These are phyloP conservation scores for Ceratina calcarata DNA, from an alignment of 1,140 invertebrate species.

Conservation along the genomic window DNA sequence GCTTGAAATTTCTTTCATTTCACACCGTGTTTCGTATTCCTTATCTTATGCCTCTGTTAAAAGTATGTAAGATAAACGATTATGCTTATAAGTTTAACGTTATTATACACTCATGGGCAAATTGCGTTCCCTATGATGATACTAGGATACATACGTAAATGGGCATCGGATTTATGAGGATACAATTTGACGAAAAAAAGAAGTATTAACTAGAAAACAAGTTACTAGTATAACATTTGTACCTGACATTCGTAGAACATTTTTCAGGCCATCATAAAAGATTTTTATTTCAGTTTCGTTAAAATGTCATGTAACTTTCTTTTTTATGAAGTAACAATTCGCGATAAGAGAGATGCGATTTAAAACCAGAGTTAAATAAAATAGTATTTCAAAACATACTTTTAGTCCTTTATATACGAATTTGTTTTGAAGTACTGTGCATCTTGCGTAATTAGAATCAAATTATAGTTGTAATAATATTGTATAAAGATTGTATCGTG, in stretches of 20 bases:
- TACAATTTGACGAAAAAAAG: conserved; percentile 41
- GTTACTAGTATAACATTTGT: conserved; percentile 71
- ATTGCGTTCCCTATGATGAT: conserved; percentile 72
- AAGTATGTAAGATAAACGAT: conserved; percentile 78
- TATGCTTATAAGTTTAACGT: conserved; percentile 67
- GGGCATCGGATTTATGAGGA: conserved; percentile 52
- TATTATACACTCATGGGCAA: conserved; percentile 59
- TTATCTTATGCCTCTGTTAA: conserved; percentile 66
- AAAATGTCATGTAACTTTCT: conserved; percentile 20
- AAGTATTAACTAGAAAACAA: conserved; percentile 57
- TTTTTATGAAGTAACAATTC: conserved; percentile 31
- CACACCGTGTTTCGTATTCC: conserved; percentile 44
- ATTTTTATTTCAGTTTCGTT: conserved; percentile 25
- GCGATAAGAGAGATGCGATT: no score
- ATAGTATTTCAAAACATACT: conserved; percentile 28
- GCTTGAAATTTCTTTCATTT: conserved; percentile 54
- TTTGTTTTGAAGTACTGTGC: not conserved
- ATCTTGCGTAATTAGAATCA: not conserved
- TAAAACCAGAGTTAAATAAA: conserved; percentile 21
- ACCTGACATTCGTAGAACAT: conserved; percentile 71
- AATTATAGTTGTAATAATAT: conserved; percentile 4
- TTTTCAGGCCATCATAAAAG: conserved; percentile 50
- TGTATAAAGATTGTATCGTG: not conserved
- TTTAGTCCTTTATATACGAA: not conserved
- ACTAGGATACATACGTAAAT: conserved; percentile 62